These are phyloP conservation scores for Xenus cinereus DNA, from an alignment of 2,113 vertebrate genomes.

Conservation along the genomic window DNA sequence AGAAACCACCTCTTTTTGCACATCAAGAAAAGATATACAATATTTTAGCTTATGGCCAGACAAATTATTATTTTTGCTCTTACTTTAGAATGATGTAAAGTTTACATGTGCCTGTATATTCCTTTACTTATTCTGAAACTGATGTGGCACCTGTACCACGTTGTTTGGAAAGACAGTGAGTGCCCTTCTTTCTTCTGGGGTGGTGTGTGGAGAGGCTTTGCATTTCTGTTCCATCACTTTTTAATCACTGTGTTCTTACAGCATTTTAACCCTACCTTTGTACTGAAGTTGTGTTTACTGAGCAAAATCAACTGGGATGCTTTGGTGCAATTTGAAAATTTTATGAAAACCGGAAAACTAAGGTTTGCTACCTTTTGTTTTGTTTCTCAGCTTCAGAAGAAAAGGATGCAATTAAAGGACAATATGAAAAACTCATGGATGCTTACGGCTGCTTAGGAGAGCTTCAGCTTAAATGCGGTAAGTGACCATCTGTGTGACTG, in stretches of 20 bases:
- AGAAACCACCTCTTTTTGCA: background rate
- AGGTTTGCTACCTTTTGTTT: background rate
- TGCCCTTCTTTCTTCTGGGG: background rate
- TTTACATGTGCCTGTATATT: background rate
- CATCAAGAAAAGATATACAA: background rate
- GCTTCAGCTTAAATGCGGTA: constrained; percentile 77
- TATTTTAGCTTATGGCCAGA: background rate
- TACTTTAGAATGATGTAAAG: background rate
- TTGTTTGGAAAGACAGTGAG: background rate
- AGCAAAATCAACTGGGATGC: background rate
- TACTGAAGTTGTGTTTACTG: background rate
- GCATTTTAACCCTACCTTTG: background rate
- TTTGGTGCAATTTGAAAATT: background rate
- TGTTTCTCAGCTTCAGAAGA: constrained; percentile 76
- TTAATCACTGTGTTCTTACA: background rate
- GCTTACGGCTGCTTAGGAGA: constrained; percentile 81
- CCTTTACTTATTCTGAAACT: background rate
- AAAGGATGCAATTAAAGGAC: constrained; percentile 78
- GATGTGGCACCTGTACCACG: background rate
- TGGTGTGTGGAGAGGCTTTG: background rate
- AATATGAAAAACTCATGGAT: constrained; percentile 76
- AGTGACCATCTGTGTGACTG: background rate
- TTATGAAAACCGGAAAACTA: background rate
- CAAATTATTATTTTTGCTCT: background rate
- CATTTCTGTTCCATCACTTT: background rate